These are phyloP conservation scores for Diglossa cyanea DNA, from an alignment of 2,797 vertebrate species.

Conservation along the genomic window DNA sequence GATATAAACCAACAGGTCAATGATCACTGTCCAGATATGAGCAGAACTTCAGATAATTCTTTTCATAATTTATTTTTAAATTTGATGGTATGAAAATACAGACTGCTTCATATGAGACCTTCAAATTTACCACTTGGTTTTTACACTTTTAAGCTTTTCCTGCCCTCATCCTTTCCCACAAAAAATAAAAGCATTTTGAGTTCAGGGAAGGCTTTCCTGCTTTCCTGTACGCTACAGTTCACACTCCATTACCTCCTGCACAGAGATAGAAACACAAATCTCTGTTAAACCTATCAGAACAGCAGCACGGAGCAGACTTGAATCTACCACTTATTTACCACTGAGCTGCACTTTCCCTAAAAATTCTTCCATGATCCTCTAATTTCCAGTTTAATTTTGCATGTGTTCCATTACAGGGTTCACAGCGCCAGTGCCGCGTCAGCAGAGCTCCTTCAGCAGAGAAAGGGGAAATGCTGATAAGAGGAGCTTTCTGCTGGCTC, in stretches of 20 bases:
- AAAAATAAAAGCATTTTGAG: background rate
- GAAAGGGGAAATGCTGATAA: background rate
- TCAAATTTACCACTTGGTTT: background rate
- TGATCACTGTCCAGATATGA: background rate
- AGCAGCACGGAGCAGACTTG: background rate
- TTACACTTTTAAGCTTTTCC: background rate
- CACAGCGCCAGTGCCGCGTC: background rate
- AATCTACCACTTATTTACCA: background rate
- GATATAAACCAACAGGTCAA: background rate
- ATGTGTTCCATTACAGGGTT: background rate
- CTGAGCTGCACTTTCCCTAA: background rate
- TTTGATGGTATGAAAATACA: rapidly evolving
- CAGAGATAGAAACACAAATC: background rate
- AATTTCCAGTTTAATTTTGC: background rate
- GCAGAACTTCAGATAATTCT: background rate
- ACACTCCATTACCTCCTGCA: background rate
- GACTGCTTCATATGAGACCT: background rate
- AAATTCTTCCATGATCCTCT: background rate
- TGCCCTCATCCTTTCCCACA: background rate
- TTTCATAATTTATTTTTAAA: background rate
- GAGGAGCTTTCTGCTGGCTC: constrained; percentile 9
- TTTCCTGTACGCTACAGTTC: background rate
- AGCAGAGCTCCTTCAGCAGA: background rate
- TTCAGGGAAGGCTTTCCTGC: background rate
- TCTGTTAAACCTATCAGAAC: background rate